These are phyloP conservation scores for Acleris sparsana DNA, from an alignment of 2,888 invertebrate genomes.

Conservation along the genomic window DNA sequence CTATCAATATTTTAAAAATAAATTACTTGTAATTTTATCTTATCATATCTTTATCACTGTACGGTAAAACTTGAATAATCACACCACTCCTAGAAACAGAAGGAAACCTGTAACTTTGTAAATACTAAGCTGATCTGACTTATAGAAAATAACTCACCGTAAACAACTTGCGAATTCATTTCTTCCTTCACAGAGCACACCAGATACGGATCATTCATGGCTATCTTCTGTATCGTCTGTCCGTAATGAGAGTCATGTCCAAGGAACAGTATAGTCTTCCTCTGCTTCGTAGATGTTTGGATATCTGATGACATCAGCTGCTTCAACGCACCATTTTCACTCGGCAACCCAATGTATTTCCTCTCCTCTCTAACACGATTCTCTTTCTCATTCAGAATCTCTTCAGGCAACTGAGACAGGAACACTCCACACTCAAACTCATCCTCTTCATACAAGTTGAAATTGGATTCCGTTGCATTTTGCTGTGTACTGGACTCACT, in stretches of 20 bases:
- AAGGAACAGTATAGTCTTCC: constrained; percentile 69
- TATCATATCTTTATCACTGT: too few species aligned
- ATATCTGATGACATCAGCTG: constrained; percentile 72
- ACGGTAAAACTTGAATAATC: too few species aligned
- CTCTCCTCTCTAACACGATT: constrained; percentile 52
- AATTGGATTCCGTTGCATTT: constrained; percentile 35
- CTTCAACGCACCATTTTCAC: constrained; percentile 65
- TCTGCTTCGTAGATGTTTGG: constrained; percentile 63
- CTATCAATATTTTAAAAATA: too few species aligned
- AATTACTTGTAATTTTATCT: too few species aligned
- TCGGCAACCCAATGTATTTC: constrained; percentile 53
- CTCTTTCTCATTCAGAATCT: constrained; percentile 63
- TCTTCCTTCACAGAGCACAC: constrained; percentile 53
- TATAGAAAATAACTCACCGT: constrained; percentile 52
- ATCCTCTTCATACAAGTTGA: constrained; percentile 60
- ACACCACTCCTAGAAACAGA: too few species aligned
- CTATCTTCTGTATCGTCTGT: constrained; percentile 73
- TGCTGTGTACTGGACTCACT: constrained; percentile 44
- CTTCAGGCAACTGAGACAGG: constrained; percentile 62
- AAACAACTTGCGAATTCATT: constrained; percentile 50
- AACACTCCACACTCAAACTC: constrained; percentile 68
- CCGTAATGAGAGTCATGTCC: constrained; percentile 66
- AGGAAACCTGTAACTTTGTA: too few species aligned
- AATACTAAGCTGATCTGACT: too few species aligned
- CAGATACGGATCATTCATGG: constrained; percentile 61